Evolutionary conservation across 2,113 vertebrate species (phyloP), one percentile per base, ranked within the genome.

Genomic region (Scomber japonicus): DNA sequence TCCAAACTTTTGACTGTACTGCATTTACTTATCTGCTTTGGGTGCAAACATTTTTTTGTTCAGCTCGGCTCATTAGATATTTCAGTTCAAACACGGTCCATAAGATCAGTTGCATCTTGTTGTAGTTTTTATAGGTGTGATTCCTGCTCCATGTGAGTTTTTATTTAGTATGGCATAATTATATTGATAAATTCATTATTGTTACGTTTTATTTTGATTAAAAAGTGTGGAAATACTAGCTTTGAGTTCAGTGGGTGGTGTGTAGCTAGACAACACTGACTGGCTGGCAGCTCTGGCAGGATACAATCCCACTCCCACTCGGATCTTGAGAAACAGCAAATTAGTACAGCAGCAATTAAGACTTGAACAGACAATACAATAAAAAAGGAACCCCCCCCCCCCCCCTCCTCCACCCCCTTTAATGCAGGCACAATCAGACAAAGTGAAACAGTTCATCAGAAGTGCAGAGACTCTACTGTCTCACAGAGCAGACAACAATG

Each of bases 401-500:
- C 66, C 55, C 53, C 15, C 50, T 1, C 50, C 4, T 53, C 50
- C 50, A 53, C 50, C 50, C 60, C 24, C 24, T 3, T 27, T 40
- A 45, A 87, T 60, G 51, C 73, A 67, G 51, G 31, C 80, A 75
- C 80, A 91, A 86, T 91, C 86, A 87, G 73, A 90, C 83, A 84
- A 82, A 87, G 76, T 74, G 78, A 90, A 89, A 75, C 80, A 71
- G 81, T 72, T 91, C 82, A 82, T 86, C 83, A 91, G 82, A 85
- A 60, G 69, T 27, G 82, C 85, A 75, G 78, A 83, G 88, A 78
- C 73, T 88, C 71, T 27, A 79, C 80, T 69, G 87, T 82, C 90
- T 89, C 80, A 84, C 78, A 86, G 68, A 66, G 82, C 82, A 88
- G 89, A 92, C 91, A 92, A 92, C 92, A 93, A 91, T 91, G 87